Base-by-base conservation (phyloP, 2,113 vertebrate genomes). In the Ophthalmolycus amberensis region DNA sequence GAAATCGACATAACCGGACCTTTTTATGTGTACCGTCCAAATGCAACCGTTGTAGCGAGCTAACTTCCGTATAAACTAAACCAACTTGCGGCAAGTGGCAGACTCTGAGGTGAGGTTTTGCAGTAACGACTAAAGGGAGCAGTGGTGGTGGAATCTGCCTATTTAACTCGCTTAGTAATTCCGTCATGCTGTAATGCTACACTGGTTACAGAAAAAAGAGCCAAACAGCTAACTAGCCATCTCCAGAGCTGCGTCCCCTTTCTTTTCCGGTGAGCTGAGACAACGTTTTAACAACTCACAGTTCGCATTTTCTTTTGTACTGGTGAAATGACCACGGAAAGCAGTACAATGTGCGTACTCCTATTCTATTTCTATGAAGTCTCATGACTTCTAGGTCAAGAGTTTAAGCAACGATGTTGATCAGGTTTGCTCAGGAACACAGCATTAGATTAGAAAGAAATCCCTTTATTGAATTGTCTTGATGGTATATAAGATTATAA, bases 341-440 rank as follows among this genome's bases (percentile, higher is more conserved):
- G 12, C n/a, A 56, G 54, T 56, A 14, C 25, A 27, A 58, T 27
- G 54, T 58, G 25, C 54, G 2, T 14, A 58, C 3, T 25, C n/a
- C 54, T 5, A 27, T 14, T 58, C 54, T 27, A 58, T 58, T 58
- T 58, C 54, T 27, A 27, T 58, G 6, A 58, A 80, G 42, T 62
- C n/a, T 59, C 32, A 46, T 8, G 27, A 50, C 5, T 54, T 38
- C 16, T 27, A 12, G 54, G 54, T 58, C 54, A 58, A 59, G 3
- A 59, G 42, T 69, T 34, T 40, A 58, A 80, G 37, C 34, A 66
- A 11, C 1, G 9, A 7, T 71, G 18, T n/a, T 64, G 22, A 70
- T 83, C 14, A 71, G 40, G 58, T 52, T 64, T 48, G 29, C 15
- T 25, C 10, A 66, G 15, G 66, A 38, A 62, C 15, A 59, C 15